A percentile compares a stretch with the other conserved stretches of the same genome.
Evolutionary conservation across 2,797 vertebrate genomes (phyloP).

Genomic region (Gymnothorax reevesii): DNA sequence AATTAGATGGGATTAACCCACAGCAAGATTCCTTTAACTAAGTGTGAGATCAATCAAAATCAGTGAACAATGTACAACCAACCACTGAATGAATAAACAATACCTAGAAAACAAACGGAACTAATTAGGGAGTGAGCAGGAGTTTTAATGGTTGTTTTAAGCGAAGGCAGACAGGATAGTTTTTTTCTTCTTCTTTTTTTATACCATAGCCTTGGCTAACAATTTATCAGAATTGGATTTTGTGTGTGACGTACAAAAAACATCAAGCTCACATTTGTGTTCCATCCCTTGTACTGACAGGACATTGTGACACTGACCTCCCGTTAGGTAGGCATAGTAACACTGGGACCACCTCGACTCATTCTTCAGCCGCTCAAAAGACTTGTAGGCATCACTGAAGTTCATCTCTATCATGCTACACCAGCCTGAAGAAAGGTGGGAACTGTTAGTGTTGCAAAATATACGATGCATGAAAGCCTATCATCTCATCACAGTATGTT

Average conservation of each 20-base stretch:
- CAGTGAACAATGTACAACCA: neutral
- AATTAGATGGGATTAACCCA: neutral
- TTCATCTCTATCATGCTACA: slow-evolving; percentile 99
- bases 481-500: neutral
- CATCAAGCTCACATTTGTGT: neutral
- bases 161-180: neutral
- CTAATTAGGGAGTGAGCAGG: neutral
- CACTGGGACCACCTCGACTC: slow-evolving; percentile 99
- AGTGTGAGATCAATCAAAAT: neutral
- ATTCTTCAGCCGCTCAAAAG: slow-evolving; percentile 92
- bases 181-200: neutral
- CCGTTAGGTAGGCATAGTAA: slow-evolving; percentile 96
- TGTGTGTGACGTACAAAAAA: neutral
- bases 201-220: neutral
- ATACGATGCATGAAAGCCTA: neutral
- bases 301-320: slow-evolving; percentile 70
- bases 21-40: neutral
- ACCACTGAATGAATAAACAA: neutral
- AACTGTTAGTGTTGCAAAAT: neutral
- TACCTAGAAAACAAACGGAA: slow-evolving; percentile 1
- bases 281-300: neutral
- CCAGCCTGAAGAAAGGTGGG: slow-evolving; percentile 78
- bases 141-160: neutral
- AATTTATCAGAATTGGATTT: neutral
- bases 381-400: slow-evolving; percentile 87